These are phyloP conservation scores for Paramormyrops hopkinsi DNA, from an alignment of 2,797 vertebrate genomes.

Conservation along the genomic window DNA sequence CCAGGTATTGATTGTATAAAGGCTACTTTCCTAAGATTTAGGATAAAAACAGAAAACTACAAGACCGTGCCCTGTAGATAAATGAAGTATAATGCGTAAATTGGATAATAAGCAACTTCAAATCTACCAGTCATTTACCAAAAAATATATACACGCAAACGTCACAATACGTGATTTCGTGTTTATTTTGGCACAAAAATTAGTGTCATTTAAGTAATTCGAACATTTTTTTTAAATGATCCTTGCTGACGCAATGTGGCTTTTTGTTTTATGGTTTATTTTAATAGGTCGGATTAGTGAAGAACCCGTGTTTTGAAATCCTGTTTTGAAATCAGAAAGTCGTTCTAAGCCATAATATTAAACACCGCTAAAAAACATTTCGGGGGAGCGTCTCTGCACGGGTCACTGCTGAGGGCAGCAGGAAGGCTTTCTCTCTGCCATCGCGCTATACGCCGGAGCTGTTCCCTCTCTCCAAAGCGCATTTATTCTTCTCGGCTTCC, in stretches of 20 bases:
- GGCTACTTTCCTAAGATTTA: not conserved
- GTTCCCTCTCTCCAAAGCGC: constrained; percentile 51
- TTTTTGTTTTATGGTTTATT: not conserved
- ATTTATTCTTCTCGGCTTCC: constrained; percentile 48
- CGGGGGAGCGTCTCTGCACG: not conserved
- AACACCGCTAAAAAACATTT: not conserved
- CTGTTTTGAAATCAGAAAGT: not conserved
- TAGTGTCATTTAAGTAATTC: not conserved
- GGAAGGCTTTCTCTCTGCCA: constrained; percentile 42
- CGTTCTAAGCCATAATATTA: not conserved
- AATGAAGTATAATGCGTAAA: not conserved
- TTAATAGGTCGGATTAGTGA: not conserved
- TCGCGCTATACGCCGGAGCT: constrained; percentile 50
- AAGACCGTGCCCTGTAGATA: not conserved
- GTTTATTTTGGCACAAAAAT: not conserved
- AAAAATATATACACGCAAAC: not conserved
- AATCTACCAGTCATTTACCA: not conserved
- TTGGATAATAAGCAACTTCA: not conserved
- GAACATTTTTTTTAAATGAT: not conserved
- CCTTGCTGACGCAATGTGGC: not conserved
- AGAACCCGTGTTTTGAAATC: not conserved
- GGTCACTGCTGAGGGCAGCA: not conserved
- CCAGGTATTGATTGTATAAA: not conserved
- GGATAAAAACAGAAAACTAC: not conserved
- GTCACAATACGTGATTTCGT: not conserved